Percentiles rank a stretch among this genome's conserved stretches.
Conservation (phyloP, 30 jellyfish, hydroid and myxozoan species). For the Cassiopea xamachana region DNA sequence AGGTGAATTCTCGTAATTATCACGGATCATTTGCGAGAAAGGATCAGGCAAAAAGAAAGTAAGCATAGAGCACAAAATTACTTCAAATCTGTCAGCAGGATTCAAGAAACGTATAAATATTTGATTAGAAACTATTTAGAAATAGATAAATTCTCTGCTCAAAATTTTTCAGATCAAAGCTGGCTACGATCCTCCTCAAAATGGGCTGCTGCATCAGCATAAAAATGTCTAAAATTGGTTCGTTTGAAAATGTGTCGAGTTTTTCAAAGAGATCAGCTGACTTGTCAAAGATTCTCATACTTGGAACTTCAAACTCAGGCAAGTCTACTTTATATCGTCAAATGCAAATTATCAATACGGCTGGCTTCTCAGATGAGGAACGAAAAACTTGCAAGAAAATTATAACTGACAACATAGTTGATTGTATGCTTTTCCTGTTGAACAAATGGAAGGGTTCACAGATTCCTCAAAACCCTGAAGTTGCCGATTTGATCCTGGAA, state of each 20-base stretch:
- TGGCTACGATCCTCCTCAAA: background rate
- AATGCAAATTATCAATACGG: constrained; percentile 62
- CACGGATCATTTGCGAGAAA: too few species aligned
- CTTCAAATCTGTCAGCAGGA: too few species aligned
- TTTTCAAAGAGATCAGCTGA: background rate
- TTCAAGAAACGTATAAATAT: too few species aligned
- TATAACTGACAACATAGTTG: constrained; percentile 28
- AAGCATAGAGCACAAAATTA: too few species aligned
- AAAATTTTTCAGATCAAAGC: too few species aligned
- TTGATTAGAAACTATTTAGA: too few species aligned
- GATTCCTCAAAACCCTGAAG: background rate
- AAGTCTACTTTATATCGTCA: constrained; percentile 69
- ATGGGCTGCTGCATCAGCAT: constrained; percentile 21
- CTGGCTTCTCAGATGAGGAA: constrained; percentile 60
- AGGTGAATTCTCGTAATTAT: too few species aligned
- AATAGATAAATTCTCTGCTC: too few species aligned
- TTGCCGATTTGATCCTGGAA: background rate
- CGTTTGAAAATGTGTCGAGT: background rate
- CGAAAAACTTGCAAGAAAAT: constrained; percentile 35
- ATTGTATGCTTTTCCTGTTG: constrained; percentile 3
- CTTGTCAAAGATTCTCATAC: constrained; percentile 44
- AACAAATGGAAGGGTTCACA: background rate
- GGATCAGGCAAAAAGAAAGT: too few species aligned
- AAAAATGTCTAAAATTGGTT: constrained; percentile 14
- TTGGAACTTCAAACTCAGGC: constrained; percentile 83